Conservation (phyloP, 2,797 vertebrate genomes). For the Chelon auratus region DNA sequence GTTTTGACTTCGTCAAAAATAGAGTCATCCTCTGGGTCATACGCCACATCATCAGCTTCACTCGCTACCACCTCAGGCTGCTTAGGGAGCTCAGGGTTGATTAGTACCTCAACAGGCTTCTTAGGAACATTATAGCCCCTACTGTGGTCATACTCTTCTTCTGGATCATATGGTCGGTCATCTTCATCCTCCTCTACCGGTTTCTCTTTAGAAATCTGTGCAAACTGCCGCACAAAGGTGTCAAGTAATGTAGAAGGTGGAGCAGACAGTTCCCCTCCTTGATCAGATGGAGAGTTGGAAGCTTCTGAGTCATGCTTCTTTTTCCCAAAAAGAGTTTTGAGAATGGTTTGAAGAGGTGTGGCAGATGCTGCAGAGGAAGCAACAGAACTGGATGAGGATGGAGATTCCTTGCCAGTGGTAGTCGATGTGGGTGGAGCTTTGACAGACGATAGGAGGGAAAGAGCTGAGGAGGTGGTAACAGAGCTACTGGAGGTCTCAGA, state of each 20-base stretch:
- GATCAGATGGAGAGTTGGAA: constrained; percentile 85
- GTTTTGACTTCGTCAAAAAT: constrained; percentile 94
- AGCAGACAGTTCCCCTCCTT: constrained; percentile 77
- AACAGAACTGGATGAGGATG: constrained; percentile 66
- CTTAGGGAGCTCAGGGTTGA: constrained; percentile 71
- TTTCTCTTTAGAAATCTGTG: constrained; percentile 88
- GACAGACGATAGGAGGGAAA: constrained; percentile 86
- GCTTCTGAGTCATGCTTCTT: constrained; percentile 90
- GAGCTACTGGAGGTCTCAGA: constrained; percentile 81
- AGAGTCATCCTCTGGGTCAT: constrained; percentile 97
- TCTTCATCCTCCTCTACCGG: constrained; percentile 90
- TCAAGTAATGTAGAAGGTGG: constrained; percentile 86
- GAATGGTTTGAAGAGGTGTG: constrained; percentile 93
- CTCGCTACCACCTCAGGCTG: constrained; percentile 55
- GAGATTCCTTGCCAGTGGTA: constrained; percentile 70
- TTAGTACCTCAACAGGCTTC: constrained; percentile 70
- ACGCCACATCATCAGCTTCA: constrained; percentile 92
- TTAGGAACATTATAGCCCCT: constrained; percentile 81
- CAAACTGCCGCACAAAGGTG: constrained; percentile 94
- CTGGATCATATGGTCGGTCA: constrained; percentile 96
- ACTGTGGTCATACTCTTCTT: constrained; percentile 95
- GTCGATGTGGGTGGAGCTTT: constrained; percentile 77
- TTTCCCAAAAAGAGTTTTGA: constrained; percentile 94
- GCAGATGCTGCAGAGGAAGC: constrained; percentile 61
- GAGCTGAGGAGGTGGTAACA: constrained; percentile 77